phyloP scores from a whole-genome alignment of 2,888 invertebrate species.

The Panzeria rudis region DNA sequence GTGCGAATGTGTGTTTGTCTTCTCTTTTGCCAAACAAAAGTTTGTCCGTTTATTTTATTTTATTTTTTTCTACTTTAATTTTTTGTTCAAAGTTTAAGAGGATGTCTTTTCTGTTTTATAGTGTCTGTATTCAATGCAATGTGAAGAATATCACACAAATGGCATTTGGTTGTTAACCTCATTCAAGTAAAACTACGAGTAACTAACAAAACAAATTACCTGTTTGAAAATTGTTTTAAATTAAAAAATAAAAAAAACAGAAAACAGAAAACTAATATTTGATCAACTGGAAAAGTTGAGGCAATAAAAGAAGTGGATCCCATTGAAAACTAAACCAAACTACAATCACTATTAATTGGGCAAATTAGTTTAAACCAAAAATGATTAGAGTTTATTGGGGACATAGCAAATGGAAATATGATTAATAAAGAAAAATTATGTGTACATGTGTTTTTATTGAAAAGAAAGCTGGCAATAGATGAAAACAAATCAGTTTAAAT shows the following conservation, averaged over 20 bases:
- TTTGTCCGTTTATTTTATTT: slow-evolving; percentile 5
- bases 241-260: not conserved
- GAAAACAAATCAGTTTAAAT: no score
- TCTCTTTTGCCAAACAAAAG: slow-evolving; percentile 25
- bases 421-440: not conserved
- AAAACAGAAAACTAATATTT: not conserved
- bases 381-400: slow-evolving; percentile 7
- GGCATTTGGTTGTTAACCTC: slow-evolving; percentile 69
- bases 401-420: not conserved
- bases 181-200: slow-evolving; percentile 46
- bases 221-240: slow-evolving; percentile 66
- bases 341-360: slow-evolving; percentile 40
- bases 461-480: not conserved
- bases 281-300: slow-evolving; percentile 24
- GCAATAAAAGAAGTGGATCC: slow-evolving; percentile 14
- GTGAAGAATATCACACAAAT: slow-evolving; percentile 66
- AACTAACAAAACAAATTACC: slow-evolving; percentile 56
- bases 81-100: slow-evolving; percentile 46
- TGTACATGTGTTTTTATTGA: not conserved
- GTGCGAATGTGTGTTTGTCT: not conserved
- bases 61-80: not conserved
- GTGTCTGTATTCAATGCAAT: slow-evolving; percentile 16
- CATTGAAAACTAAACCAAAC: slow-evolving; percentile 19
- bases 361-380: slow-evolving; percentile 30
- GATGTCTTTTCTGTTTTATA: slow-evolving; percentile 56